Conservation (phyloP, 2,888 invertebrate species). For the Drosophila imparisetae region DNA sequence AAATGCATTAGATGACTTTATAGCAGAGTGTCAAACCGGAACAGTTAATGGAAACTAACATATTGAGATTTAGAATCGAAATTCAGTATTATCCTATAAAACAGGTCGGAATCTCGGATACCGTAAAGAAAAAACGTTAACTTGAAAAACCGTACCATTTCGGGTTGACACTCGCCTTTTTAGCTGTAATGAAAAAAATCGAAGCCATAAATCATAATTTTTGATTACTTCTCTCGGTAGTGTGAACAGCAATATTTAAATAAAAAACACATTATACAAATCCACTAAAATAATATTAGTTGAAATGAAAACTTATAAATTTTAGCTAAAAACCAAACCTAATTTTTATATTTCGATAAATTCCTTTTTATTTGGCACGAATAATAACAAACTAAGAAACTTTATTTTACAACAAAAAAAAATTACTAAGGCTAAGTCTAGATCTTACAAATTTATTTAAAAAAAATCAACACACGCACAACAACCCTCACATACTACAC, state of each 20-base stretch:
- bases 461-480: conserved; percentile 35
- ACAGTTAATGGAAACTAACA: not conserved
- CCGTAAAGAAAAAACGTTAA: not conserved
- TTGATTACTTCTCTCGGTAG: conserved; percentile 42
- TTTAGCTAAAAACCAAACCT: conserved; percentile 44
- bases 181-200: conserved; percentile 17
- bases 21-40: not conserved
- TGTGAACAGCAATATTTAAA: conserved; percentile 41
- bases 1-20: conserved; percentile 40
- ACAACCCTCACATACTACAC: conserved; percentile 4
- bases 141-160: not conserved
- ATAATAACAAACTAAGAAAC: conserved; percentile 50
- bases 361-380: conserved; percentile 81
- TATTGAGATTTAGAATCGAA: not conserved
- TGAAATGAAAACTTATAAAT: conserved; percentile 30
- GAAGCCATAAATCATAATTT: conserved; percentile 7
- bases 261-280: conserved; percentile 15
- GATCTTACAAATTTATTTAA: conserved; percentile 42
- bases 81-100: not conserved
- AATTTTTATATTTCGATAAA: conserved; percentile 55
- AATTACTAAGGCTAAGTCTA: conserved; percentile 40
- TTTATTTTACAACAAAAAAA: conserved; percentile 38
- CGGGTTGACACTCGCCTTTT: not conserved
- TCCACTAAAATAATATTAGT: conserved; percentile 37
- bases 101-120: not conserved